Evolutionary conservation across 1,140 invertebrate genomes (phyloP).

Genomic region (Nephotettix cincticeps): DNA sequence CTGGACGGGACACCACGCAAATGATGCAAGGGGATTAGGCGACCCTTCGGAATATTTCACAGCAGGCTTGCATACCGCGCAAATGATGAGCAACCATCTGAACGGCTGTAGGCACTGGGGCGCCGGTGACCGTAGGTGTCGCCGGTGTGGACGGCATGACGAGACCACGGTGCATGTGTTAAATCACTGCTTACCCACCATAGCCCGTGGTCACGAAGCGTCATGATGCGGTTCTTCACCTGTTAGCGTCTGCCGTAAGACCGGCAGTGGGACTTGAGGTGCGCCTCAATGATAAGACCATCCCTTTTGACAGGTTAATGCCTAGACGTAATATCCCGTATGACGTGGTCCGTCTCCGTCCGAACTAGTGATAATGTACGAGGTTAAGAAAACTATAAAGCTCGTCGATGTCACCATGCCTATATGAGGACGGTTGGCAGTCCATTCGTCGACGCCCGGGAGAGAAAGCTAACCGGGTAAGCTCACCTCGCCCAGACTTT

Average conservation of each 20-base stretch:
- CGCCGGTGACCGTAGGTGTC: neutral
- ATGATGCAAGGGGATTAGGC: too few species aligned
- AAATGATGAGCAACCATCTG: too few species aligned
- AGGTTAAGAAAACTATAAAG: too few species aligned
- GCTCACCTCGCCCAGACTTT: neutral
- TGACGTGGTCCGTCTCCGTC: neutral
- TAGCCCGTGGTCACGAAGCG: neutral
- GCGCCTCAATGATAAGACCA: neutral
- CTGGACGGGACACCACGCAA: too few species aligned
- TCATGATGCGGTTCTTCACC: neutral
- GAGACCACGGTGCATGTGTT: neutral
- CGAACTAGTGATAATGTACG: too few species aligned
- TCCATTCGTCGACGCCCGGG: neutral
- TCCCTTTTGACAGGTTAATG: neutral
- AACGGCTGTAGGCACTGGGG: too few species aligned
- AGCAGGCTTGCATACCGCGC: too few species aligned
- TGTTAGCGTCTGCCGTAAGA: neutral
- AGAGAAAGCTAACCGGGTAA: neutral
- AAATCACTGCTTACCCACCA: neutral
- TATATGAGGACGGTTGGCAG: neutral
- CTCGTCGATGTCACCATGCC: neutral
- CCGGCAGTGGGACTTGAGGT: neutral
- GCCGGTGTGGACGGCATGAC: neutral
- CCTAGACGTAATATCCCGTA: neutral
- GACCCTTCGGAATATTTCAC: too few species aligned